phyloP scores from a whole-genome alignment of 2,113 vertebrate species.

The Theropithecus gelada region DNA sequence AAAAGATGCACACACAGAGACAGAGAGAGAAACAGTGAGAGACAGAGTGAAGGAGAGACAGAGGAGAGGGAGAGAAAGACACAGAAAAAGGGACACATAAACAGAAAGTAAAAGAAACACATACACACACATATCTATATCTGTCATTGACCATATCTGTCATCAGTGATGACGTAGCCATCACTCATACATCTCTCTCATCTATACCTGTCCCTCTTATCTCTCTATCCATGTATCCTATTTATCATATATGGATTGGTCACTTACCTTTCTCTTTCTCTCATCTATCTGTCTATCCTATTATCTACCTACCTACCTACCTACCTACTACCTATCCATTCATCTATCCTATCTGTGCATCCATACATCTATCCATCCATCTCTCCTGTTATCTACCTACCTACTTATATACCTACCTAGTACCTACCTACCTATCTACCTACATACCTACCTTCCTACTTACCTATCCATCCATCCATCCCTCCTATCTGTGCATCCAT shows the following conservation, averaged over 20 bases:
- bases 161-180: too few relatives aligned
- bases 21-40: background rate
- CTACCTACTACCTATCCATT: too few relatives aligned
- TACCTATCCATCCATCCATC: too few relatives aligned
- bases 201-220: background rate
- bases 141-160: background rate
- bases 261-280: background rate
- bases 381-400: too few relatives aligned
- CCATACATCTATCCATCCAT: too few relatives aligned
- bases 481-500: too few relatives aligned
- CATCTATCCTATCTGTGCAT: too few relatives aligned
- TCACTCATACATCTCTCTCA: background rate
- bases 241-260: too few relatives aligned
- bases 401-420: too few relatives aligned
- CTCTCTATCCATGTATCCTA: background rate
- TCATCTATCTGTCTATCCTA: background rate
- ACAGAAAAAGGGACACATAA: background rate
- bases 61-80: background rate
- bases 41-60: background rate
- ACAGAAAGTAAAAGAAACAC: background rate
- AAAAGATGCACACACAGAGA: background rate
- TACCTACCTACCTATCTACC: too few relatives aligned
- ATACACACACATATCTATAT: background rate
- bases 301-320: too few relatives aligned
- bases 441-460: too few relatives aligned